phyloP scores from a whole-genome alignment of 2,113 vertebrate genomes.

The Triplophysa tibetana region DNA sequence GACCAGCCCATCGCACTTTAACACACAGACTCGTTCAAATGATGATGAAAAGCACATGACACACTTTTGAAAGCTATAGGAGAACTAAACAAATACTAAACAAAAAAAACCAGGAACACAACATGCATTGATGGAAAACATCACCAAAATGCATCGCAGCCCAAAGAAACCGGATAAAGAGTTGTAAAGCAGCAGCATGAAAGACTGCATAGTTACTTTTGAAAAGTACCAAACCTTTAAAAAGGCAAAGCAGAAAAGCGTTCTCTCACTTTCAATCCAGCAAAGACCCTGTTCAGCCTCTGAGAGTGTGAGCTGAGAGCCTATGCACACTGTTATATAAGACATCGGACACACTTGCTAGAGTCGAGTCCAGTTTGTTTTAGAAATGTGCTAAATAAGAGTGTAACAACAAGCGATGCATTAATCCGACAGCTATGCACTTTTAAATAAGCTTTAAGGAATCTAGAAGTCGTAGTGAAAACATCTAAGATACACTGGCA shows the following conservation, averaged over 20 bases:
- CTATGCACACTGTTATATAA: conserved; percentile 18
- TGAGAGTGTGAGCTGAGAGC: conserved; percentile 3
- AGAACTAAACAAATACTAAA: too few relatives aligned
- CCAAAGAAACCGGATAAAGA: conserved; percentile 3
- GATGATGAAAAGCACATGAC: background rate
- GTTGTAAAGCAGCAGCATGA: background rate
- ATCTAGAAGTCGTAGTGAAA: background rate
- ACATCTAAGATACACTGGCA: background rate
- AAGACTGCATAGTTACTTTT: conserved; percentile 29
- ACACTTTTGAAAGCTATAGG: background rate
- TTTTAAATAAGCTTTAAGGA: conserved; percentile 22
- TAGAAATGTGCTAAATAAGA: conserved; percentile 28
- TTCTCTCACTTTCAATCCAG: conserved; percentile 7
- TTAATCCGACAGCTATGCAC: background rate
- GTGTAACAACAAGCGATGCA: background rate
- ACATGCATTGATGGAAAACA: conserved; percentile 4
- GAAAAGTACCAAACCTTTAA: conserved; percentile 30
- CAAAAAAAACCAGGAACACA: background rate
- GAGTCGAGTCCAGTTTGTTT: conserved; percentile 18
- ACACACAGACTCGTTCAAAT: background rate
- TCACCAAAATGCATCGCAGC: conserved; percentile 6
- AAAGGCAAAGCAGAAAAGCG: conserved; percentile 11
- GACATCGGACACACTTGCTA: conserved; percentile 25
- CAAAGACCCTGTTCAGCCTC: conserved; percentile 21
- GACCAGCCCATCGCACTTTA: background rate